phyloP scores from a whole-genome alignment of 2,797 vertebrate species.

The Xerus rutilus region DNA sequence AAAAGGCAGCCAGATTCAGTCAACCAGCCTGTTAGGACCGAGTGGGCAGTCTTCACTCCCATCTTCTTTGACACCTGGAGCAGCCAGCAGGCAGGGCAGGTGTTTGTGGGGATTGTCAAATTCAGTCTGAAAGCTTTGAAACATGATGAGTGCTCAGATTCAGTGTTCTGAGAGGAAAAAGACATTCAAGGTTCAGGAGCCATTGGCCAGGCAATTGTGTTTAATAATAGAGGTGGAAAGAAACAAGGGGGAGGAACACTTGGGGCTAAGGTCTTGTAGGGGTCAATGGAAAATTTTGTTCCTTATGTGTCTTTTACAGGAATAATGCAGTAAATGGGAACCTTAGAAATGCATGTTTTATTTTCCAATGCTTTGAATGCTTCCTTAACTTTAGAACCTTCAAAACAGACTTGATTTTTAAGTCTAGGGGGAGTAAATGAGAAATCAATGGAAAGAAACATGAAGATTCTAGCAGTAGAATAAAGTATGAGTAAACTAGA shows the following conservation, averaged over 20 bases:
- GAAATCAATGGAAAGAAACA: not conserved
- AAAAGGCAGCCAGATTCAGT: no score
- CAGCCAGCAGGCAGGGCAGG: no score
- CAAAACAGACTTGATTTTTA: not conserved
- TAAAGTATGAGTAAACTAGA: not conserved
- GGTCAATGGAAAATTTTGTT: not conserved
- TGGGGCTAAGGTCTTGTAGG: not conserved
- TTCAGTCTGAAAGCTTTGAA: not conserved
- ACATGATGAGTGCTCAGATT: not conserved
- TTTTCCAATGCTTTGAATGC: not conserved
- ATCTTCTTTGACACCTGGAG: no score
- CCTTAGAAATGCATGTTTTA: not conserved
- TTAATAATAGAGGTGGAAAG: not conserved
- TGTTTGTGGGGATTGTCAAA: no score
- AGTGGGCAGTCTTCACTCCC: no score
- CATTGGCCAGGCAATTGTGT: not conserved
- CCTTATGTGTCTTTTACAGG: not conserved
- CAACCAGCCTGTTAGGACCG: no score
- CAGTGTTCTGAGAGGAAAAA: not conserved
- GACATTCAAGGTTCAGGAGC: not conserved
- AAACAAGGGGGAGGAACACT: not conserved
- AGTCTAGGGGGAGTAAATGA: not conserved
- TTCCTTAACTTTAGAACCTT: not conserved
- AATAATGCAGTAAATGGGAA: not conserved
- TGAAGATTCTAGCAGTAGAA: not conserved